A percentile compares a stretch with the other conserved stretches of the same genome.
phyloP scores from a whole-genome alignment of 2,113 vertebrate species.

The Silurus glanis region DNA sequence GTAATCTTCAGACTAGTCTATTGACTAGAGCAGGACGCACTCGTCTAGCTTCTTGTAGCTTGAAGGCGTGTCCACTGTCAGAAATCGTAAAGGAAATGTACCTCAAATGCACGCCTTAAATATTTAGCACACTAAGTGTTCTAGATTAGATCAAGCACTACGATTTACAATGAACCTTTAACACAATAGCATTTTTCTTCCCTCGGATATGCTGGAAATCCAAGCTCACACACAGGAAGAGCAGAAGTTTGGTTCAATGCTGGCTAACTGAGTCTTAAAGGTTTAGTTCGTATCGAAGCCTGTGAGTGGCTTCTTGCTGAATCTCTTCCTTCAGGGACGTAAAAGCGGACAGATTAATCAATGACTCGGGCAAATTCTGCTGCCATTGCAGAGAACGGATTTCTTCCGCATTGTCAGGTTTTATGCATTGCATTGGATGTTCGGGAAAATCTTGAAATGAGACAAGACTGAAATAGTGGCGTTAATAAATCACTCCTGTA shows the following conservation, averaged over 20 bases:
- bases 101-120: background rate
- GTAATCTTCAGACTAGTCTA: background rate
- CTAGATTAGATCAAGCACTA: background rate
- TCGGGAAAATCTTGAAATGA: background rate
- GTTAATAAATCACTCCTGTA: background rate
- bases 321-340: background rate
- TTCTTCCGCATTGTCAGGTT: background rate
- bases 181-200: background rate
- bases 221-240: background rate
- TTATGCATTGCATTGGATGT: background rate
- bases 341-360: slow-evolving; percentile 4
- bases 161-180: background rate
- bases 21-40: background rate
- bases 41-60: background rate
- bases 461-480: background rate
- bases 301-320: background rate
- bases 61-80: too few relatives aligned
- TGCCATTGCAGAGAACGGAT: background rate
- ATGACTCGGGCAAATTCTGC: background rate
- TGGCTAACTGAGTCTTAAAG: background rate
- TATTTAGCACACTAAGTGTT: background rate
- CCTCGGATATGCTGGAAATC: background rate
- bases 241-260: background rate
- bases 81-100: too few relatives aligned
- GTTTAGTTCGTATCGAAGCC: slow-evolving; percentile 2